Conservation (phyloP, 2,113 vertebrate genomes). For the Ophiodon elongatus region DNA sequence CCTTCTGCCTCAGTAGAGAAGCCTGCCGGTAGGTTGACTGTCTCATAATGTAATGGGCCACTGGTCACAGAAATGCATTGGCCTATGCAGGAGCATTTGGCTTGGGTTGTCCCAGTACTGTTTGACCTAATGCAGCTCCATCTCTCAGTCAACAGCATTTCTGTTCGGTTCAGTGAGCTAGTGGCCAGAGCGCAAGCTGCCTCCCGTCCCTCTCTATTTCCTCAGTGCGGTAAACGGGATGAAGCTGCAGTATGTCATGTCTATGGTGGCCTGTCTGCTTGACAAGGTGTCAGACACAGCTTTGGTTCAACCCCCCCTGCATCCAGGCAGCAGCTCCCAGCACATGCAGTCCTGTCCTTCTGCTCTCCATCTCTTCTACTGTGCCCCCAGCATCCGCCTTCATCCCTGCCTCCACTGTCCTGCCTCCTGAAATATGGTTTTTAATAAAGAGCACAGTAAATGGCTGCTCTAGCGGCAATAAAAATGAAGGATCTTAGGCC, state of each 20-base stretch:
- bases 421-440: slow-evolving; percentile 83
- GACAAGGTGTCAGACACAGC: slow-evolving; percentile 81
- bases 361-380: slow-evolving; percentile 54
- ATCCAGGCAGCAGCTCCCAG: slow-evolving; percentile 56
- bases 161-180: slow-evolving; percentile 73
- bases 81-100: slow-evolving; percentile 58
- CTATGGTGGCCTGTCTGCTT: slow-evolving; percentile 75
- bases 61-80: slow-evolving; percentile 68
- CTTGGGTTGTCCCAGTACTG: slow-evolving; percentile 56
- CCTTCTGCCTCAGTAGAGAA: slow-evolving; percentile 35
- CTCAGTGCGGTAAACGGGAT: slow-evolving; percentile 75
- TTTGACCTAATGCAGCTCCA: slow-evolving; percentile 72
- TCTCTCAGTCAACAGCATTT: slow-evolving; percentile 71
- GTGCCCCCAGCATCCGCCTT: slow-evolving; percentile 50
- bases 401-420: slow-evolving; percentile 57
- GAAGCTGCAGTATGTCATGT: slow-evolving; percentile 82
- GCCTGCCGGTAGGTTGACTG: slow-evolving; percentile 51
- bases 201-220: slow-evolving; percentile 80
- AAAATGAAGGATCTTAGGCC: slow-evolving; percentile 79
- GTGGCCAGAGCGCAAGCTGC: slow-evolving; percentile 77
- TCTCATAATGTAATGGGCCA: slow-evolving; percentile 71
- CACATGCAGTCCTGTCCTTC: slow-evolving; percentile 55
- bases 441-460: slow-evolving; percentile 86
- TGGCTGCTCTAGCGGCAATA: slow-evolving; percentile 78
- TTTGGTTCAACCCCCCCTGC: slow-evolving; percentile 44